Evolutionary conservation across 2,888 invertebrate species (phyloP).

Genomic region (Ctena decussata): DNA sequence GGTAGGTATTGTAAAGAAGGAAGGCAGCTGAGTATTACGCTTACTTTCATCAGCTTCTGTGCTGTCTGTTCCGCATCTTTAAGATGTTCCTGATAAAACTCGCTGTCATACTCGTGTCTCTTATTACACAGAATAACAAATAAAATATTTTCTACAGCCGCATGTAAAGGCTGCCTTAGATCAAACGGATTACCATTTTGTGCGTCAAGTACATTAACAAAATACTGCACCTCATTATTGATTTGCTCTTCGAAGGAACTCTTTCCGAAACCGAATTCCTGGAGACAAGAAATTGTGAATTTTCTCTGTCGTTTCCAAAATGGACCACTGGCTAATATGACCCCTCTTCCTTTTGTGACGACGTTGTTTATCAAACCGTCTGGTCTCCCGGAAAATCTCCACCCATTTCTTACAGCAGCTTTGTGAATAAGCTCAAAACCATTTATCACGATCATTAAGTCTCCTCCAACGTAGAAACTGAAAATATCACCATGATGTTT

Average conservation of each 20-base stretch:
- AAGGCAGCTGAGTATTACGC: conserved; percentile 28
- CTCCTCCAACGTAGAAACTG: conserved; percentile 64
- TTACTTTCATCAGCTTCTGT: neutral
- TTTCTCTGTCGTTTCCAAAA: conserved; percentile 58
- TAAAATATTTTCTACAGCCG: conserved; percentile 60
- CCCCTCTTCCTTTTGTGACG: conserved; percentile 8
- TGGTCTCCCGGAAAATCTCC: conserved; percentile 69
- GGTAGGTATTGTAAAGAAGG: conserved; percentile 47
- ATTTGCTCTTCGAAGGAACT: conserved; percentile 43
- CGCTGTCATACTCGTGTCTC: conserved; percentile 43
- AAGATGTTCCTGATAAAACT: conserved; percentile 31
- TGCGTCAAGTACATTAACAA: conserved; percentile 27
- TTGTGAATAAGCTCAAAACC: conserved; percentile 66
- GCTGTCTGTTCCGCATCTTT: conserved; percentile 29
- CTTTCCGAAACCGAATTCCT: conserved; percentile 58
- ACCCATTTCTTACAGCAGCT: conserved; percentile 63
- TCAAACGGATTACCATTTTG: conserved; percentile 16
- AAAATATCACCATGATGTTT: conserved; percentile 68
- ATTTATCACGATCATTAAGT: conserved; percentile 67
- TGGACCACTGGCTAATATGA: conserved; percentile 4
- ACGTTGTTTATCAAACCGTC: conserved; percentile 25
- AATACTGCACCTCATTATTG: conserved; percentile 48
- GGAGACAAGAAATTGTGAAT: conserved; percentile 44
- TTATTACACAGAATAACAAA: conserved; percentile 37
- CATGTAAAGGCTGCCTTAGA: conserved; percentile 16